These are phyloP conservation scores for Vimba vimba DNA, from an alignment of 2,113 vertebrate genomes.

Conservation along the genomic window DNA sequence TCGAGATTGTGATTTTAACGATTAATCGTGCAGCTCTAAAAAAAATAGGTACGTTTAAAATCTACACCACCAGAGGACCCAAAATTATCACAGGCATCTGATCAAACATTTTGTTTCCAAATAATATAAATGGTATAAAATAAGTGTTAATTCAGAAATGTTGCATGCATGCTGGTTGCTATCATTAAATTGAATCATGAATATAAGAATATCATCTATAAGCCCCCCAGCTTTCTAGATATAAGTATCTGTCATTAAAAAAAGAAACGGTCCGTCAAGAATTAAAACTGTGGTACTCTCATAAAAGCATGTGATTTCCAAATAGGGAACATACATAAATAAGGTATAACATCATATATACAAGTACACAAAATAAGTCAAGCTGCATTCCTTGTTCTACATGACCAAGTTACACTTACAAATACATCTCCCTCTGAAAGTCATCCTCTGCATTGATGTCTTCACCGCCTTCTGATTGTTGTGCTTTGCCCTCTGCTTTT, in stretches of 20 bases:
- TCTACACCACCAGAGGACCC: too few relatives aligned
- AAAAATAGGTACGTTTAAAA: too few relatives aligned
- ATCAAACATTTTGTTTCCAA: neutral
- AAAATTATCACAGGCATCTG: too few relatives aligned
- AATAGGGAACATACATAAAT: neutral
- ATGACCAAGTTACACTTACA: conserved; percentile 78
- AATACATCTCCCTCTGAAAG: conserved; percentile 95
- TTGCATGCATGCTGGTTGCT: neutral
- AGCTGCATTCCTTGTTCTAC: neutral
- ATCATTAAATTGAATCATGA: neutral
- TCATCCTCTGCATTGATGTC: conserved; percentile 85
- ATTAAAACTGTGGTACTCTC: too few relatives aligned
- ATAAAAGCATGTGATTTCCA: neutral
- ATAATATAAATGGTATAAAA: neutral
- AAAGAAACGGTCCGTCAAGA: neutral
- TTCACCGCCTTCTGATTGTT: conserved; percentile 25
- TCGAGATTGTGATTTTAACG: too few relatives aligned
- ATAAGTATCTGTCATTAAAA: neutral
- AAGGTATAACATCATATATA: neutral
- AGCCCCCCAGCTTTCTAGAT: neutral
- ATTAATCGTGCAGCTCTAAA: too few relatives aligned
- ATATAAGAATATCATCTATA: neutral
- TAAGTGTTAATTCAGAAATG: neutral
- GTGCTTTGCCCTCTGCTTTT: conserved; percentile 59
- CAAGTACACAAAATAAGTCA: neutral